Evolutionary conservation across 53 echinoderm and acorn worm genomes (phyloP).

Genomic region (Patiria pectinifera): DNA sequence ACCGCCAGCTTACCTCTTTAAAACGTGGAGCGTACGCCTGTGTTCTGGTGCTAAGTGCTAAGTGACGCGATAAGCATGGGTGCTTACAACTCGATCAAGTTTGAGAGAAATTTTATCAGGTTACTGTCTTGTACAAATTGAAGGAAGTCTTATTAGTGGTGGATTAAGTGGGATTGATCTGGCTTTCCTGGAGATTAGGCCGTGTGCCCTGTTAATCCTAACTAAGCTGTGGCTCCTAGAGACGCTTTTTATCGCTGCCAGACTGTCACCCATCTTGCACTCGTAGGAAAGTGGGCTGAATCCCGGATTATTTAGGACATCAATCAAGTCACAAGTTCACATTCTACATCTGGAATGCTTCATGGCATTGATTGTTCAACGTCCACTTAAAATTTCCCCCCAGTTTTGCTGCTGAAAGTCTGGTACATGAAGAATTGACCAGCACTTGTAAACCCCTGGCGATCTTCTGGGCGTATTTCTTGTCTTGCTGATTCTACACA

Average conservation of each 20-base stretch:
- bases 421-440: no score
- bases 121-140: not conserved
- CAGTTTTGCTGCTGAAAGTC: no score
- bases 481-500: no score
- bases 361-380: not conserved
- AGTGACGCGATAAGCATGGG: constrained; percentile 21
- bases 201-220: not conserved
- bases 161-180: constrained; percentile 36
- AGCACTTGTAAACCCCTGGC: no score
- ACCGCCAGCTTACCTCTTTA: constrained; percentile 7
- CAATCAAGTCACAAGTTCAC: not conserved
- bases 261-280: not conserved
- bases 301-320: not conserved
- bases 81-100: constrained; percentile 1
- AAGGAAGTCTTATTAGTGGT: constrained; percentile 27
- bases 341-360: not conserved
- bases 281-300: not conserved
- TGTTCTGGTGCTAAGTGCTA: not conserved
- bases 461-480: no score
- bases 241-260: constrained; percentile 20
- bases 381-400: not conserved
- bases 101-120: not conserved
- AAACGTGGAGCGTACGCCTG: not conserved
- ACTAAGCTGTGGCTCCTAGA: not conserved
- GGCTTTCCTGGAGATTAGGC: constrained; percentile 20